Base-by-base conservation (phyloP, 1,140 invertebrate species). In the Piezodorus guildinii region DNA sequence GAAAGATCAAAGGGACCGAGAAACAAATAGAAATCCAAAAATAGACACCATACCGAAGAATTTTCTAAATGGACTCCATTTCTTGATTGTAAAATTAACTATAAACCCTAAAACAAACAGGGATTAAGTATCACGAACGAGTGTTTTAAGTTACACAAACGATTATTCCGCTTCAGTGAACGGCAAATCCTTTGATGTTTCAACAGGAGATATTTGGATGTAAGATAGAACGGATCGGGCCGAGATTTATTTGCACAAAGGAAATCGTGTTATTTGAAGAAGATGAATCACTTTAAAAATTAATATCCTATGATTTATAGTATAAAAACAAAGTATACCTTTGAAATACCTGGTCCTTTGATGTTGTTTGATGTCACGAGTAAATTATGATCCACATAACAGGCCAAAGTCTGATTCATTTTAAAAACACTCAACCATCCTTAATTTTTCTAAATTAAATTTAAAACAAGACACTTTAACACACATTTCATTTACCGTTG, bases 311-410 rank as follows among this genome's bases (percentile, higher is more conserved):
- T 30, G 21, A 17, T 60, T 27, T n/a, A 39, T 39, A 60, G 6
- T 39, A 60, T n/a, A 17, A 39, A 39, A 60, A n/a, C 25, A 16
- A 60, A 44, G 25, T 30, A 65, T 65, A 67, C 66, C 66, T 67
- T 65, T 62, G 61, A 65, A 65, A 67, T 67, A 51, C 60, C 51
- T 60, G 60, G 46, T 54, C 63, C 66, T 67, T 67, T 67, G 66
- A 67, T 65, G 66, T 67, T 62, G 63, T 67, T 67, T 67, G 66
- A 67, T 58, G 62, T 65, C 27, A 56, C 23, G 58, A 54, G 61
- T 52, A 62, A 51, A 56, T 23, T 39, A 39, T 39, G 17, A 56
- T 56, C 39, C 58, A 39, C 60, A 17, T 27, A 60, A 19, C 27
- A 65, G 39, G 25, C n/a, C 44, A 61, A 43, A 61, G 43, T 49